Conservation (phyloP, 1,140 invertebrate genomes). For the Tetramorium parvispinum region DNA sequence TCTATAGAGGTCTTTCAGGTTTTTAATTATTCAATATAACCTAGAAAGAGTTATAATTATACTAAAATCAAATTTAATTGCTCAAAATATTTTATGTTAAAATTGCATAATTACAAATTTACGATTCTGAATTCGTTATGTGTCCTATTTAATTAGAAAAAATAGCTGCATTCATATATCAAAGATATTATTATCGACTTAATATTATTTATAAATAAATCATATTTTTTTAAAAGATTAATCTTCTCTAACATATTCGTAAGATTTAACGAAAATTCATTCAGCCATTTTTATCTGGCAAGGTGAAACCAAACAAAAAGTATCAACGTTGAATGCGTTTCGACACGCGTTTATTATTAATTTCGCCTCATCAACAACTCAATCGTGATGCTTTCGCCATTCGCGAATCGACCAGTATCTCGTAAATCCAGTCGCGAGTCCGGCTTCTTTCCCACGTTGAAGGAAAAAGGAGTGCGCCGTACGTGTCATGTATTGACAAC, state of each 20-base stretch:
- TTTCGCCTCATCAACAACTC: constrained; percentile 61
- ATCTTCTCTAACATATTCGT: too few species aligned
- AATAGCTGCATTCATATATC: neutral
- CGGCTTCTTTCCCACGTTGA: constrained; percentile 60
- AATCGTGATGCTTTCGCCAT: constrained; percentile 51
- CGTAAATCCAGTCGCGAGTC: constrained; percentile 67
- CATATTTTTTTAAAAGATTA: neutral
- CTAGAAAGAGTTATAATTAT: neutral
- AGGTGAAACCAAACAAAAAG: neutral
- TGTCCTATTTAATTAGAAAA: neutral
- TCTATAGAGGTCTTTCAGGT: neutral
- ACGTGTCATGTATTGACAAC: constrained; percentile 67
- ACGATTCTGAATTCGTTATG: neutral
- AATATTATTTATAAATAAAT: neutral
- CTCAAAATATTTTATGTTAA: neutral
- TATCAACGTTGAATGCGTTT: neutral
- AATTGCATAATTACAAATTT: neutral
- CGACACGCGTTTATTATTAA: neutral
- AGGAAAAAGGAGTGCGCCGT: constrained; percentile 66
- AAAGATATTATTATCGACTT: neutral
- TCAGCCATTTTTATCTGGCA: too few species aligned
- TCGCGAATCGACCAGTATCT: constrained; percentile 52
- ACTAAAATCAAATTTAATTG: neutral
- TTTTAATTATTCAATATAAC: neutral
- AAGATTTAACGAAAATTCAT: neutral